Percentiles rank a stretch among this genome's conserved stretches.
Conservation (phyloP, 1,140 invertebrate genomes). For the Pachyrhynchus sulphureomaculatus region DNA sequence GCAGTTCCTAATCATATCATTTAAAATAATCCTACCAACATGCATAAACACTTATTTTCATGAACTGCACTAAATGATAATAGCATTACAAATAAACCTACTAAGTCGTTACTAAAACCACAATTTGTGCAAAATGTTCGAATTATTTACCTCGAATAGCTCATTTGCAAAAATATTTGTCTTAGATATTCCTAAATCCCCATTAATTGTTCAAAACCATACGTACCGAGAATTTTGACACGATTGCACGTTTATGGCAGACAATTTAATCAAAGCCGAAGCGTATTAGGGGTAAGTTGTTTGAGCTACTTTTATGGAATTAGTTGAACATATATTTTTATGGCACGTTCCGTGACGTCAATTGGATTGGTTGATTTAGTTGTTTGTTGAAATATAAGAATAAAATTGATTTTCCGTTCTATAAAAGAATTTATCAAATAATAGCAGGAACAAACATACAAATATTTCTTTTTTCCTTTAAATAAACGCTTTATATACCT, state of each 20-base stretch:
- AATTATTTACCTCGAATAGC: neutral
- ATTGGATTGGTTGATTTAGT: neutral
- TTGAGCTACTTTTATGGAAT: conserved; percentile 20
- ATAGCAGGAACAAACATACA: no score
- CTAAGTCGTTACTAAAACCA: neutral
- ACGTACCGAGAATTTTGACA: conserved; percentile 3
- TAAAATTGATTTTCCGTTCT: no score
- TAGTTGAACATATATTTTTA: conserved; percentile 11
- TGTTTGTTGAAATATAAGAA: neutral
- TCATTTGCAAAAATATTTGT: conserved; percentile 5
- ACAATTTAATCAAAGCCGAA: conserved; percentile 14
- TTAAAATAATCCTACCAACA: no score
- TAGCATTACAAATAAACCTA: no score
- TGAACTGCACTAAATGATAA: no score
- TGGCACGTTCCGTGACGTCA: neutral
- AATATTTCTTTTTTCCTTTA: no score
- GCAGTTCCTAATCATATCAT: no score
- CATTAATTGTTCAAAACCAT: conserved; percentile 10
- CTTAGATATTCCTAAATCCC: conserved; percentile 9
- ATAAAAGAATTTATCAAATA: no score
- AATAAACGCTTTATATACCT: no score
- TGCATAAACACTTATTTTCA: no score
- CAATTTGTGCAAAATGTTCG: neutral
- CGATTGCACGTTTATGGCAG: conserved; percentile 16
- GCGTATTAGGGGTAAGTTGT: conserved; percentile 15